These are phyloP conservation scores for Echiichthys vipera DNA, from an alignment of 2,797 vertebrate species.

Conservation along the genomic window DNA sequence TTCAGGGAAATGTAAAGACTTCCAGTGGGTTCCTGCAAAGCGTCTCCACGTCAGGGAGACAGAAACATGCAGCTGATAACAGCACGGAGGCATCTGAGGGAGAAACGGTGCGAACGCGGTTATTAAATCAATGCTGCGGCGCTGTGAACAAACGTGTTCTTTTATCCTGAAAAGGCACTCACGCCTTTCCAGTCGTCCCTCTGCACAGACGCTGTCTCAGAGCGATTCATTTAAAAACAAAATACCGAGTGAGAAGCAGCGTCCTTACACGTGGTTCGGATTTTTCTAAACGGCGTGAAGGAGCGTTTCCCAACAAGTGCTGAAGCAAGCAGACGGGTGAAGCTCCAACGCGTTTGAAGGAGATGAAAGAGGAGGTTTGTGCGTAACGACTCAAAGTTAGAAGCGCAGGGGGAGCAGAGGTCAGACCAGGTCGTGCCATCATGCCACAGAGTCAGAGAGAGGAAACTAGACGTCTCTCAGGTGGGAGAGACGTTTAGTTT, in stretches of 20 bases:
- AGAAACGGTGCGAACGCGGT: no score
- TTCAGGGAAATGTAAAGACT: no score
- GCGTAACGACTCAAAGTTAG: slow-evolving; percentile 54
- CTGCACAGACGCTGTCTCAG: not conserved
- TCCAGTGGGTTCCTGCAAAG: no score
- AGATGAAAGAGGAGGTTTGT: slow-evolving; percentile 44
- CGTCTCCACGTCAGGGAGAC: no score
- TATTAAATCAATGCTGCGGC: no score
- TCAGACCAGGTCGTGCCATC: slow-evolving; percentile 26
- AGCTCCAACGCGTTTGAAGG: not conserved
- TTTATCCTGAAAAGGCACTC: no score
- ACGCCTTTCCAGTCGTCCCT: no score
- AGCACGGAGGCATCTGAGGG: no score
- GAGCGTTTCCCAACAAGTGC: not conserved
- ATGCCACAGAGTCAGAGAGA: slow-evolving; percentile 31
- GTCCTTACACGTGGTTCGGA: not conserved
- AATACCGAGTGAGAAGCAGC: not conserved
- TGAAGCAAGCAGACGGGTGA: slow-evolving; percentile 10
- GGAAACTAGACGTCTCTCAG: slow-evolving; percentile 37
- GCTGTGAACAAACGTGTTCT: no score
- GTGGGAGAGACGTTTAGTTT: no score
- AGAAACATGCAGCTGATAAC: no score
- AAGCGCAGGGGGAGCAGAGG: not conserved
- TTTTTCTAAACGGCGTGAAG: not conserved
- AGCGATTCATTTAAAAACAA: not conserved